A percentile compares a stretch with the other conserved stretches of the same genome.
These are phyloP conservation scores for Drosophila pseudotakahashii DNA, from an alignment of 2,888 invertebrate genomes.

Conservation along the genomic window DNA sequence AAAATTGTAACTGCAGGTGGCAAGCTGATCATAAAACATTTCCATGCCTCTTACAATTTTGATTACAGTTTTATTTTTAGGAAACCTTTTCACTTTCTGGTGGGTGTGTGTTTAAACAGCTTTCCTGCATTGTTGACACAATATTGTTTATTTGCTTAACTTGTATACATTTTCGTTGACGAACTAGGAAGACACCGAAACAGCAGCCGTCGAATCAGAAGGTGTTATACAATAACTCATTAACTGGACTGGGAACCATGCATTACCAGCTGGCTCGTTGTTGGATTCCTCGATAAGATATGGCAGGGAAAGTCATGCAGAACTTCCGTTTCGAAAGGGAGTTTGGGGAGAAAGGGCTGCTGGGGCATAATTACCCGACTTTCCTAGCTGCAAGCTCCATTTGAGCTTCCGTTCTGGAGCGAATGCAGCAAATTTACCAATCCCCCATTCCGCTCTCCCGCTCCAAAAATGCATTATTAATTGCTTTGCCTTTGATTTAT, in stretches of 20 bases:
- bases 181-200: slow-evolving; percentile 41
- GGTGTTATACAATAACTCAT: slow-evolving; percentile 45
- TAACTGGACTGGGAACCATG: slow-evolving; percentile 30
- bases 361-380: slow-evolving; percentile 62
- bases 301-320: slow-evolving; percentile 32
- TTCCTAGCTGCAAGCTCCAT: slow-evolving; percentile 66
- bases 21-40: too few relatives aligned
- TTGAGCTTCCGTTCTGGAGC: slow-evolving; percentile 63
- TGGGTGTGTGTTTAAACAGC: slow-evolving; percentile 58
- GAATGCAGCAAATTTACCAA: slow-evolving; percentile 55
- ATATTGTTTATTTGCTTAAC: slow-evolving; percentile 14
- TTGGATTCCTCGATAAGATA: slow-evolving; percentile 11
- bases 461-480: slow-evolving; percentile 65
- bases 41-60: too few relatives aligned
- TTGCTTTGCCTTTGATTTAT: slow-evolving; percentile 75
- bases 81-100: slow-evolving; percentile 25
- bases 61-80: slow-evolving; percentile 21
- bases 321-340: slow-evolving; percentile 52
- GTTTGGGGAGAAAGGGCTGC: slow-evolving; percentile 10
- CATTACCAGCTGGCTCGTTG: slow-evolving; percentile 48
- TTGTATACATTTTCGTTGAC: slow-evolving; percentile 14
- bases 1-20: background rate
- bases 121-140: slow-evolving; percentile 17
- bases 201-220: slow-evolving; percentile 24
- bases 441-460: slow-evolving; percentile 9